These are phyloP conservation scores for Scomberomorus guttatus DNA, from an alignment of 2,797 vertebrate genomes.

Conservation along the genomic window DNA sequence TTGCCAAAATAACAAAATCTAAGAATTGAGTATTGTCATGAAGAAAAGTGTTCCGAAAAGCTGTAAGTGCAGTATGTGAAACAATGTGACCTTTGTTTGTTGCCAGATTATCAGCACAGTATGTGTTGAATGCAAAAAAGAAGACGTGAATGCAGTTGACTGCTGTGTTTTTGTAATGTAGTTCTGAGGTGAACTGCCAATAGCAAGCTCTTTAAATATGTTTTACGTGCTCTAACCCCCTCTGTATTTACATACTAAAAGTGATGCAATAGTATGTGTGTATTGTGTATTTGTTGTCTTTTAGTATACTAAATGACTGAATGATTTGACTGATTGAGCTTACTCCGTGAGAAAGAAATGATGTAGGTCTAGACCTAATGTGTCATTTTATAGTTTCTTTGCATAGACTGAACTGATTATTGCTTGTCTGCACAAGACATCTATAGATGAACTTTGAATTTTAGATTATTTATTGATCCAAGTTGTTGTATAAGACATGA, in stretches of 20 bases:
- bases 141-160: constrained; percentile 13
- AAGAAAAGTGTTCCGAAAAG: constrained; percentile 17
- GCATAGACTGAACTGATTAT: constrained; percentile 15
- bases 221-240: constrained; percentile 27
- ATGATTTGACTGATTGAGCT: constrained; percentile 4
- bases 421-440: constrained; percentile 25
- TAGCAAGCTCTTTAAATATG: constrained; percentile 34
- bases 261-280: constrained; percentile 28
- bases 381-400: constrained; percentile 6
- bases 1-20: constrained; percentile 43
- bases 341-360: background rate
- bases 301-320: constrained; percentile 6
- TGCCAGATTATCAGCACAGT: constrained; percentile 17
- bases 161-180: constrained; percentile 35
- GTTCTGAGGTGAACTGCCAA: constrained; percentile 29
- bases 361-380: background rate
- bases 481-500: constrained; percentile 22
- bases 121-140: constrained; percentile 35
- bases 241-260: constrained; percentile 48
- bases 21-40: background rate
- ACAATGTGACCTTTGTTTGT: constrained; percentile 23
- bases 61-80: constrained; percentile 32
- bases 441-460: constrained; percentile 27
- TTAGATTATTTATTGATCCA: constrained; percentile 61
- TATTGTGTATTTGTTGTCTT: constrained; percentile 28